Percentiles rank a stretch among this genome's conserved stretches.
phyloP scores from a whole-genome alignment of 2,888 invertebrate genomes.

The Eudasyphora cyanicolor region DNA sequence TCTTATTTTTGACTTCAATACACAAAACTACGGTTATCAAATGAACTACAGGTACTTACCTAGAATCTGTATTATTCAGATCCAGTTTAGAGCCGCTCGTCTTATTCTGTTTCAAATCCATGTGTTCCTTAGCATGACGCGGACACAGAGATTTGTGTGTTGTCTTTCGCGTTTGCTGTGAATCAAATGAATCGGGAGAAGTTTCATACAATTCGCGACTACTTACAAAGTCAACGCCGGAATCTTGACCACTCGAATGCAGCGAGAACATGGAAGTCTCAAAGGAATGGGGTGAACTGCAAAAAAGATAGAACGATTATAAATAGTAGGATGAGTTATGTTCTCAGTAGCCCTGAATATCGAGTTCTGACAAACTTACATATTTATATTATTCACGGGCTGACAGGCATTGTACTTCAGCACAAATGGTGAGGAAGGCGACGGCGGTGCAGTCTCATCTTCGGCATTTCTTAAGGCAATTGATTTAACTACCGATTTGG shows the following conservation, averaged over 20 bases:
- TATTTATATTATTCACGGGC: constrained; percentile 76
- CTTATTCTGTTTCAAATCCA: constrained; percentile 67
- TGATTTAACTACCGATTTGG: constrained; percentile 78
- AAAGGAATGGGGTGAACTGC: constrained; percentile 71
- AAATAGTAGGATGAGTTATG: background rate
- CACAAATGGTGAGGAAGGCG: constrained; percentile 72
- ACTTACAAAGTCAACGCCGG: constrained; percentile 84
- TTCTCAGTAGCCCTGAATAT: background rate
- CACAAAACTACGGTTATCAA: background rate
- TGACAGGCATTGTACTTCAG: constrained; percentile 77
- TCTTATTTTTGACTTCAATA: too few species aligned
- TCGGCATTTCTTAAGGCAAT: constrained; percentile 64
- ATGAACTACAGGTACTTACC: constrained; percentile 69
- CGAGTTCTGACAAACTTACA: constrained; percentile 69
- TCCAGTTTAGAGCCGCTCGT: constrained; percentile 52
- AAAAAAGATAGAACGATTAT: too few species aligned
- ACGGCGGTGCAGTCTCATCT: constrained; percentile 36
- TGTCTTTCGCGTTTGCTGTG: constrained; percentile 63
- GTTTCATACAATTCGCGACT: constrained; percentile 77
- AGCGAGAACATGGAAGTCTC: constrained; percentile 90
- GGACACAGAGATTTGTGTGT: constrained; percentile 73
- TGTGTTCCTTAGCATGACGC: constrained; percentile 74
- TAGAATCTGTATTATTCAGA: constrained; percentile 75
- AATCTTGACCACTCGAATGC: constrained; percentile 91
- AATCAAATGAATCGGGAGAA: constrained; percentile 75